Evolutionary conservation across 1,140 invertebrate species (phyloP), one percentile per base, ranked within the genome.

Genomic region (Listronotus bonariensis): DNA sequence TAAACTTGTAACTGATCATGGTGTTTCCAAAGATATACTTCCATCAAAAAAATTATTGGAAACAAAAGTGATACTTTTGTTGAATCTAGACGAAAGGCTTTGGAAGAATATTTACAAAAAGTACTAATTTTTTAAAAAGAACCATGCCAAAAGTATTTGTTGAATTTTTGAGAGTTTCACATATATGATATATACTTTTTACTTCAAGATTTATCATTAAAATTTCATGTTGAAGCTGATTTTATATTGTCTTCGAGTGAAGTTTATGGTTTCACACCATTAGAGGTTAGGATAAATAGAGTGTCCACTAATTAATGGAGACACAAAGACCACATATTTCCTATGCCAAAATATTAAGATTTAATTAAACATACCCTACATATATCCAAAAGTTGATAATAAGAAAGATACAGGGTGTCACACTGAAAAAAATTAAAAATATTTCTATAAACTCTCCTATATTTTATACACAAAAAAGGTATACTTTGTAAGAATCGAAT

Each of bases 1-100:
- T 12, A 88, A 88, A 74, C 83, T 97, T 7, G 86, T 92, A 0
- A 70, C 79, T 17, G 89, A 92, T 68, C 87, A 92, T 76, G 87
- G 91, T 14, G 87, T 95, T 0, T 84, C 87, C 17, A 93, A 91
- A 77, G 92, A 92, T 70, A 82, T 95, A 56, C 76, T 97, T 11
- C 95, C 95, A 14, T 92, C 93, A 5, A 97, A 97, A 77, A 96
- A 80, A 82, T 96, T 12, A 83, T 84, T 66, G 72, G 83, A 32
- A 85, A 84, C 68, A 85, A 84, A 74, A 81, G 79, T 70, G 92
- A 92, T 11, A 81, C 85, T 14, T 97, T 98, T 76, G 84, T 98
- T 17, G 92, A 95, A 74, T 90, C 89, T 73, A 83, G 95, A 61
- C 85, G 92, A 51, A 80, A 85, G 66, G 89, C 87, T 15, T 79